phyloP scores from a whole-genome alignment of 2,888 invertebrate species.

The Synergus umbraculus region DNA sequence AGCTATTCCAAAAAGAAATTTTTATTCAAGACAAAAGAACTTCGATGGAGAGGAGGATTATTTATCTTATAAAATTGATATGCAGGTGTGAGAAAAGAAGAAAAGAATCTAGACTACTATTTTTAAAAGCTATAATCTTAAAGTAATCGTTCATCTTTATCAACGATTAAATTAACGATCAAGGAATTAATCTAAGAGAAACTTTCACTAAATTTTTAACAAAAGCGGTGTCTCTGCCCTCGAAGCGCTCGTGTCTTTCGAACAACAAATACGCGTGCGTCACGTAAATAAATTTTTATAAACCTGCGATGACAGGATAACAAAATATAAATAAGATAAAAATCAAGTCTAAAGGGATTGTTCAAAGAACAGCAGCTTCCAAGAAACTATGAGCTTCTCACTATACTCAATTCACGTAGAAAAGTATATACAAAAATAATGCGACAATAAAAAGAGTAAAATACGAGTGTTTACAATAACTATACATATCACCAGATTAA shows the following conservation, averaged over 20 bases:
- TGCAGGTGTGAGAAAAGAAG: slow-evolving; percentile 24
- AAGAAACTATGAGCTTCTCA: not conserved
- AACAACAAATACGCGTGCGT: slow-evolving; percentile 16
- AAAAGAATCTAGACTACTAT: not conserved
- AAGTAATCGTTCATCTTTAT: not conserved
- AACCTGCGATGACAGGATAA: not conserved
- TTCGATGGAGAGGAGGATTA: slow-evolving; percentile 17
- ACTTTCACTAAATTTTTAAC: not conserved
- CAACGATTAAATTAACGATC: not conserved
- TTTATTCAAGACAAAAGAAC: slow-evolving; percentile 27
- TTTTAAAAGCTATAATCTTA: not conserved
- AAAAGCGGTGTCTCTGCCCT: not conserved
- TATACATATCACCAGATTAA: slow-evolving; percentile 32
- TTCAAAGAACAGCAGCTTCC: not conserved
- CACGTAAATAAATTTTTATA: slow-evolving; percentile 28
- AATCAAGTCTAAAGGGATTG: not conserved
- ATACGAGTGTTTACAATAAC: slow-evolving; percentile 25
- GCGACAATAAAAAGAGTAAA: slow-evolving; percentile 1
- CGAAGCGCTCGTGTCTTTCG: not conserved
- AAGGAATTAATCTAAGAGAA: not conserved
- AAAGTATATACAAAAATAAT: slow-evolving; percentile 30
- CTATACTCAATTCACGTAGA: not conserved
- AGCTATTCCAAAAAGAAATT: slow-evolving; percentile 3
- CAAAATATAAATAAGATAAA: slow-evolving; percentile 2
- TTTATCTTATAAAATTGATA: slow-evolving; percentile 19